Base-by-base conservation (phyloP, 2,888 invertebrate species). In the Lepas anatifera region DNA sequence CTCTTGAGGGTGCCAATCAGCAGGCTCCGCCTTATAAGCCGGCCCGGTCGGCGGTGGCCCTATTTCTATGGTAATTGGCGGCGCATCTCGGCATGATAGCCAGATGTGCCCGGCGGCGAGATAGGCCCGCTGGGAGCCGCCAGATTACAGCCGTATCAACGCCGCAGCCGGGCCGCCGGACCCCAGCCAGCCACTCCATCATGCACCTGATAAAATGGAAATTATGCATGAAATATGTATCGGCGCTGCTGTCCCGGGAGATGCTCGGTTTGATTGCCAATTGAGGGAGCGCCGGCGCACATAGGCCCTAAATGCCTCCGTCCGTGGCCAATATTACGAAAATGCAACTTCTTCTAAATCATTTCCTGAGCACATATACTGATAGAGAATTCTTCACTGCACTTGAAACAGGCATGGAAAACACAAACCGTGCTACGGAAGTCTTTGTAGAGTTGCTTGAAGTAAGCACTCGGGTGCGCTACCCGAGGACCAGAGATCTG, bases 211-310 rank as follows among this genome's bases (percentile, higher is more conserved):
- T 58, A 27, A 58, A 58, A 58, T 58, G 58, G 58, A 58, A 58
- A 58, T 58, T 58, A 58, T 58, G 58, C 58, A 58, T 58, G 58
- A 58, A 58, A 58, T 58, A 58, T 58, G 58, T 29, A n/a, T n/a
- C n/a, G 32, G 58, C 18, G 22, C 58, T 18, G 13, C 52, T 32
- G 32, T 58, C 58, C 58, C 58, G 18, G 18, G 58, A 32, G 58
- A 58, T 58, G 32, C 32, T 52, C 32, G 18, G 58, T 58, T 18
- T 58, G 58, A 58, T 58, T 58, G 58, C 58, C 58, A 32, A 58
- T 58, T 58, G n/a, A n/a, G n/a, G n/a, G n/a, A n/a, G n/a, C n/a
- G n/a, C n/a, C n/a, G n/a, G n/a, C n/a, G n/a, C n/a, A n/a, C n/a
- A n/a, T n/a, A n/a, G n/a, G n/a, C n/a, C n/a, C n/a, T n/a, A n/a